These are phyloP conservation scores for Apaloderma vittatum DNA, from an alignment of 2,113 vertebrate genomes.

Conservation along the genomic window DNA sequence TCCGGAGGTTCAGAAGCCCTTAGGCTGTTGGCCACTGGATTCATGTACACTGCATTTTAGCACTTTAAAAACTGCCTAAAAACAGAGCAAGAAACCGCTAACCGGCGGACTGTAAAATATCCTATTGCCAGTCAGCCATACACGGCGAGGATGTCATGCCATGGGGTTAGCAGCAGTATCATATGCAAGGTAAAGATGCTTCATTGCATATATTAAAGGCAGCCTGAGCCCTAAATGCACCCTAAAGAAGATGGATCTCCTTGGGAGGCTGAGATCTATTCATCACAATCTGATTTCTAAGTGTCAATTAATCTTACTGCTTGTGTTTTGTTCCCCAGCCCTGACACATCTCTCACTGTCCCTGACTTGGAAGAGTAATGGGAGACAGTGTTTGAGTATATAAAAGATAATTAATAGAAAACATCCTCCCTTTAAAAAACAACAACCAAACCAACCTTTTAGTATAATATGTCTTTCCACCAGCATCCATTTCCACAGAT, in stretches of 20 bases:
- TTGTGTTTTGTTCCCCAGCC: constrained; percentile 31
- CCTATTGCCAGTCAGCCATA: constrained; percentile 48
- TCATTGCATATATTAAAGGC: constrained; percentile 69
- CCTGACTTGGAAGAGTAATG: constrained; percentile 49
- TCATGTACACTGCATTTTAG: neutral
- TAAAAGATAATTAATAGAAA: constrained; percentile 75
- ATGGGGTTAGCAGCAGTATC: constrained; percentile 40
- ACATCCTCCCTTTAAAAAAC: constrained; percentile 62
- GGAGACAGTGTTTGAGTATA: constrained; percentile 56
- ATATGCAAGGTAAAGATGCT: constrained; percentile 61
- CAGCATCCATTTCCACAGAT: neutral
- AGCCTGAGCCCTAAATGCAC: constrained; percentile 53
- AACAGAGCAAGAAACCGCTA: constrained; percentile 31
- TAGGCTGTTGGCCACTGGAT: constrained; percentile 41
- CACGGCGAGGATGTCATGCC: neutral
- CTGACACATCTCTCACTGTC: constrained; percentile 32
- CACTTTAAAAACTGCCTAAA: constrained; percentile 37
- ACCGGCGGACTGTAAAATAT: constrained; percentile 27
- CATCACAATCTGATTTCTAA: constrained; percentile 47
- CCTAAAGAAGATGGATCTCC: constrained; percentile 41
- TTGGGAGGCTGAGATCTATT: constrained; percentile 32
- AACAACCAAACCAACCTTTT: constrained; percentile 45
- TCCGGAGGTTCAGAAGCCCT: constrained; percentile 33
- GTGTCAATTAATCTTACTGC: constrained; percentile 40
- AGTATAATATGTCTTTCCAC: neutral